Conservation (phyloP, 2,797 vertebrate genomes). For the Orestias chungarensis region DNA sequence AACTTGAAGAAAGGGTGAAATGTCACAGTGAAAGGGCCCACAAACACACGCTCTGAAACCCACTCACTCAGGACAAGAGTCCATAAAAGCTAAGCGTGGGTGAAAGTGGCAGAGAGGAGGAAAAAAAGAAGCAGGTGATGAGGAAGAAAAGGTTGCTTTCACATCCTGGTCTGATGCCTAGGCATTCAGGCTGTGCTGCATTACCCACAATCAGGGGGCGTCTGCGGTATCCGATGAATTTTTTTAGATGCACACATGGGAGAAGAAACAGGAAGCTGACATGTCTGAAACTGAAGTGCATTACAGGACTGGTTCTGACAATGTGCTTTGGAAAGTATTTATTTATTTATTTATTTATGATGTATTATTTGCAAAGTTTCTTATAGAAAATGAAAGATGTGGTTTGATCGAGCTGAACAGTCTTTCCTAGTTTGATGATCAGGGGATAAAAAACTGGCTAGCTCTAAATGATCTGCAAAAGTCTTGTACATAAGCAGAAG, state of each 20-base stretch:
- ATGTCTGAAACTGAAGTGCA: slow-evolving; percentile 17
- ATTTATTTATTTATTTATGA: background rate
- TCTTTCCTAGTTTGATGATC: background rate
- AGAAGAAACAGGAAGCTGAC: slow-evolving; percentile 25
- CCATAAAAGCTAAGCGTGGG: slow-evolving; percentile 65
- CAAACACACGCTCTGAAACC: slow-evolving; percentile 41
- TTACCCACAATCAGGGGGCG: slow-evolving; percentile 40
- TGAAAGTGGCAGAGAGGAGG: slow-evolving; percentile 62
- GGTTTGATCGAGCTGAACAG: background rate
- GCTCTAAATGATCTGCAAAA: background rate
- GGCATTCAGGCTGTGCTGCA: slow-evolving; percentile 35
- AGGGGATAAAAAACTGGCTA: no score
- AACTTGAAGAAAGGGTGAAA: slow-evolving; percentile 3
- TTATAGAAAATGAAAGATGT: background rate
- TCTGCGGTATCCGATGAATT: slow-evolving; percentile 1
- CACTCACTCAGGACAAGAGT: slow-evolving; percentile 66
- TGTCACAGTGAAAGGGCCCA: slow-evolving; percentile 46
- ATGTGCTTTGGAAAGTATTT: slow-evolving; percentile 9
- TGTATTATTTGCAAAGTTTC: background rate
- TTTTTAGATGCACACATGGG: slow-evolving; percentile 20
- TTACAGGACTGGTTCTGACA: slow-evolving; percentile 10
- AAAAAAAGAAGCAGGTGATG: slow-evolving; percentile 56
- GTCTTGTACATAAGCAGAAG: no score
- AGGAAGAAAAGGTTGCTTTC: slow-evolving; percentile 58
- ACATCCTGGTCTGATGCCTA: slow-evolving; percentile 45